Evolutionary conservation across 2,113 vertebrate genomes (phyloP).

Genomic region (Zeus faber): DNA sequence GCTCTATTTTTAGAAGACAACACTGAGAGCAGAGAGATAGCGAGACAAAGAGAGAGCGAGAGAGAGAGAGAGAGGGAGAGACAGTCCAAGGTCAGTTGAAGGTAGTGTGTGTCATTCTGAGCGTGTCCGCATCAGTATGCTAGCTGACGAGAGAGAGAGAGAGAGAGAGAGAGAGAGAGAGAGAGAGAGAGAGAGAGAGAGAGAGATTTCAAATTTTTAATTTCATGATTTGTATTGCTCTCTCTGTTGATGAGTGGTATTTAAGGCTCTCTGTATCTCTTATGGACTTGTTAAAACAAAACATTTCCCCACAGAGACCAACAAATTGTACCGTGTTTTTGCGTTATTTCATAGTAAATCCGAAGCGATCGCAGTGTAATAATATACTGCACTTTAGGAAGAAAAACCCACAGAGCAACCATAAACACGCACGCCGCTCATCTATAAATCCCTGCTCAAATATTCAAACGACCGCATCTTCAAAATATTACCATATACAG

Average conservation of each 20-base stretch:
- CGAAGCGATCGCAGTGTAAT: background rate
- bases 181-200: constrained; percentile 3
- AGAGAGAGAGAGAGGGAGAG: constrained; percentile 27
- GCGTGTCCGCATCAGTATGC: constrained; percentile 30
- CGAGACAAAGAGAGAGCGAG: constrained; percentile 46
- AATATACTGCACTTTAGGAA: background rate
- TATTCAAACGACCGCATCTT: background rate
- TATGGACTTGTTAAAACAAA: background rate
- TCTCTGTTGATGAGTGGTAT: background rate
- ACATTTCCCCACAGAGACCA: background rate
- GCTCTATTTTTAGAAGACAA: constrained; percentile 73
- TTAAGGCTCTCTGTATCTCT: background rate
- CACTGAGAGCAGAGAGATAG: background rate
- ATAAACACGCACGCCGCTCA: background rate
- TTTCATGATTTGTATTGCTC: background rate
- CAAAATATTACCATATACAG: too few relatives aligned
- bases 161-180: constrained; percentile 4
- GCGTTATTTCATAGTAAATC: constrained; percentile 3
- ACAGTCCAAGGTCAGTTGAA: constrained; percentile 69
- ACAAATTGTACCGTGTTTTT: background rate
- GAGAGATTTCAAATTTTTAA: background rate
- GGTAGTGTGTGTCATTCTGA: constrained; percentile 35
- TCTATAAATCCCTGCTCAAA: background rate
- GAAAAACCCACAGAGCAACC: background rate
- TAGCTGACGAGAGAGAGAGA: constrained; percentile 11